A percentile compares a stretch with the other conserved stretches of the same genome.
Evolutionary conservation across 2,888 invertebrate genomes (phyloP).

Genomic region (Macrosiphum euphorbiae): DNA sequence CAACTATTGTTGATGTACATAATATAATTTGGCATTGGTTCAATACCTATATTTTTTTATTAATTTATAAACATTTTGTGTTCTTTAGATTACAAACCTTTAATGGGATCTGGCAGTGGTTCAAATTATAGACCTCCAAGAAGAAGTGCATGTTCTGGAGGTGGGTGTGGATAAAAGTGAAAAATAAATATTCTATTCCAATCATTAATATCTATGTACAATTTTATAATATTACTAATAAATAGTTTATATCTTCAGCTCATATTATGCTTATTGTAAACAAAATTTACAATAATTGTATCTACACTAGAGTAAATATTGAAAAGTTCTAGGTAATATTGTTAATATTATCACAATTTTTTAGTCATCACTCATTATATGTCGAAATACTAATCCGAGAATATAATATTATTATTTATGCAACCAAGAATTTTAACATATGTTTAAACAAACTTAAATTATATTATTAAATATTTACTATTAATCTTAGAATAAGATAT

Average conservation of each 20-base stretch:
- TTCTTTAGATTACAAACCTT: slow-evolving; percentile 70
- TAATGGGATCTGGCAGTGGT: slow-evolving; percentile 69
- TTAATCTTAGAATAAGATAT: background rate
- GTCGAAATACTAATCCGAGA: background rate
- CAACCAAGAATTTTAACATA: background rate
- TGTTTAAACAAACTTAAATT: background rate
- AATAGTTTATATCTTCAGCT: background rate
- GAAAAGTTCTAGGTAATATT: background rate
- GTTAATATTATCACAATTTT: background rate
- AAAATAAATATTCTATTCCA: background rate
- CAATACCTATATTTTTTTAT: background rate
- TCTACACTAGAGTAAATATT: background rate
- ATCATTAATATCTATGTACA: background rate
- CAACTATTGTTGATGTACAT: background rate
- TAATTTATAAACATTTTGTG: slow-evolving; percentile 25
- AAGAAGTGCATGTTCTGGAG: slow-evolving; percentile 69
- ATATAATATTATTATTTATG: background rate
- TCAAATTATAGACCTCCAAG: slow-evolving; percentile 70
- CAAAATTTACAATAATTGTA: background rate
- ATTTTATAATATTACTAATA: background rate
- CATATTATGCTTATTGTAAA: background rate
- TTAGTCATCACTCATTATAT: background rate
- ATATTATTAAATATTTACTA: background rate
- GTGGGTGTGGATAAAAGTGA: slow-evolving; percentile 69
- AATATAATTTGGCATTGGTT: background rate